Conservation (phyloP, 2,113 vertebrate genomes). For the Pygoscelis adeliae region DNA sequence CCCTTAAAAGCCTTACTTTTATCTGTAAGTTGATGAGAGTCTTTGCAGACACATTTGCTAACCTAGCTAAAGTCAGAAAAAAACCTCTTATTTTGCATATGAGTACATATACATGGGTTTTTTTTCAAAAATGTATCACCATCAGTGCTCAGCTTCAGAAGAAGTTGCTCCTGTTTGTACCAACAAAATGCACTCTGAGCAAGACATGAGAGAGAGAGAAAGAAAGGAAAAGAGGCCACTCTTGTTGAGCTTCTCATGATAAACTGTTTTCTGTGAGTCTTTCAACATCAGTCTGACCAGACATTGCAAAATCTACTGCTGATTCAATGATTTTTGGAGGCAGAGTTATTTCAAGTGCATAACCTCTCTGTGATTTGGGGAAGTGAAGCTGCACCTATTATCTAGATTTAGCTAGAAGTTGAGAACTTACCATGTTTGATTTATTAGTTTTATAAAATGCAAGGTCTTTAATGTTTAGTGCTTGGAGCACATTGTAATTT, state of each 20-base stretch:
- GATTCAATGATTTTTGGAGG: background rate
- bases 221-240: background rate
- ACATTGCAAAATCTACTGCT: background rate
- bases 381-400: conserved; percentile 9
- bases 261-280: background rate
- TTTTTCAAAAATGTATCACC: background rate
- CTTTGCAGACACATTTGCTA: background rate
- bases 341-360: background rate
- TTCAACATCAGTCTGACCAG: background rate
- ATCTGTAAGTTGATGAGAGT: background rate
- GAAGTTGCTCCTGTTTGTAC: background rate
- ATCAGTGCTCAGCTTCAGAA: fast-evolving
- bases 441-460: conserved; percentile 74
- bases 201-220: background rate
- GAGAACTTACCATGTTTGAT: conserved; percentile 50
- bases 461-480: conserved; percentile 72
- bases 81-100: background rate
- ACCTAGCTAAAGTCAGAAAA: background rate
- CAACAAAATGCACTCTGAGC: background rate
- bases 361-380: background rate
- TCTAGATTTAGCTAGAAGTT: conserved; percentile 44
- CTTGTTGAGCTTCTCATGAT: background rate
- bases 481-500: conserved; percentile 62
- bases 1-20: background rate
- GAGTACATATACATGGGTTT: background rate